Evolutionary conservation across 2,113 vertebrate species (phyloP).

Genomic region (Ictalurus furcatus): DNA sequence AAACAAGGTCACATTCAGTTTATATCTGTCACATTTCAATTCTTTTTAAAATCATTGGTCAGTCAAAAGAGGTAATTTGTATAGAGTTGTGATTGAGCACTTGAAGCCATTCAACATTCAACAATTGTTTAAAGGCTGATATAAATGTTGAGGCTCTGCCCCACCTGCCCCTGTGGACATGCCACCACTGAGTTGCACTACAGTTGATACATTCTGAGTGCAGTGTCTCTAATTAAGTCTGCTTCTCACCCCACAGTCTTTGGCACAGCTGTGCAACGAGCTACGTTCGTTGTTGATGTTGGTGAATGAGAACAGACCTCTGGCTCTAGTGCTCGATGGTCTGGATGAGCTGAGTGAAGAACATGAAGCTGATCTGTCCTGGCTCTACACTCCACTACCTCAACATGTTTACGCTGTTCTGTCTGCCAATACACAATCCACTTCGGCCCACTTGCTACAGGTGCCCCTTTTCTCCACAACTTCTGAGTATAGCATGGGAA

Average conservation of each 20-base stretch:
- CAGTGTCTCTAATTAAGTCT: neutral
- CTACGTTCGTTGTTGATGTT: slow-evolving; percentile 65
- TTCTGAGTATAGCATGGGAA: neutral
- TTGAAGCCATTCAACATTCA: neutral
- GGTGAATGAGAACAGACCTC: slow-evolving; percentile 54
- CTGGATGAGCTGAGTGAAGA: slow-evolving; percentile 69
- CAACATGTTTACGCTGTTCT: slow-evolving; percentile 63
- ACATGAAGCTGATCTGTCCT: slow-evolving; percentile 64
- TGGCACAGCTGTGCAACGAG: slow-evolving; percentile 65
- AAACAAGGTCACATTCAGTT: too few relatives aligned
- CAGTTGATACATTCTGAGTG: neutral
- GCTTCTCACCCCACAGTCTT: slow-evolving; percentile 52
- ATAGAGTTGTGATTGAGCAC: neutral
- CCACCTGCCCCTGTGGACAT: neutral
- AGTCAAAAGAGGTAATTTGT: neutral
- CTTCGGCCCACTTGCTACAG: slow-evolving; percentile 55
- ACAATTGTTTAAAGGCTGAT: neutral
- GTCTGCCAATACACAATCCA: slow-evolving; percentile 61
- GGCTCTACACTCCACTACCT: slow-evolving; percentile 62
- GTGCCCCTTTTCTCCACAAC: slow-evolving; percentile 39
- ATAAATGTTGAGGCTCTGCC: neutral
- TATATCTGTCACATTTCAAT: neutral
- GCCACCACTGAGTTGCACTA: neutral
- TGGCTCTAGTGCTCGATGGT: slow-evolving; percentile 69
- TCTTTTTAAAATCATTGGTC: neutral